Evolutionary conservation across 2,797 vertebrate species (phyloP), one percentile per base, ranked within the genome.

Genomic region (Corythornis leucogaster): DNA sequence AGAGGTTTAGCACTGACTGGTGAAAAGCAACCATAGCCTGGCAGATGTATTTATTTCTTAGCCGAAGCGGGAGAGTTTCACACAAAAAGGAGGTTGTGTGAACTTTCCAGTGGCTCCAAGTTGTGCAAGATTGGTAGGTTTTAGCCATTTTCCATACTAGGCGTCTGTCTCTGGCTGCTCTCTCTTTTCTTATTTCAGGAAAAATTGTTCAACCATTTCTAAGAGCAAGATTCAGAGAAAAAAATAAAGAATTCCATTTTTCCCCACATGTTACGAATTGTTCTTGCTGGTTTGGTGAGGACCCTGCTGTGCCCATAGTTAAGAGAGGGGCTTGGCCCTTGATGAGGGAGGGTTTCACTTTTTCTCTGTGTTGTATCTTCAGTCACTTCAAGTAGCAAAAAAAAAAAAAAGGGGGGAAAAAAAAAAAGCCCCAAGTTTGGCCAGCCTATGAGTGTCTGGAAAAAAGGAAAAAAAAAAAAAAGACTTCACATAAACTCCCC

Each of bases 291-390:
- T 96, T 45, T 70, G 91, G 45, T 95, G 70, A 81, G 80, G 26
- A 84, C 45, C 91, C 85, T 94, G 94, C 95, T 92, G 92, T 90
- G 92, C 74, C 83, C 42, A 0, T 54, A 46, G 74, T 87, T 59
- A 64, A 78, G 82, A 73, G 74, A 73, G 33, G 26, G 9, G 18
- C 64, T 90, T 85, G 92, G 87, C 51, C 4, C 53, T 79, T 26
- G 33, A 59, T 2, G 51, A 93, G 77, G 77, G 55, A 53, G 6
- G 3, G 16, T 84, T 86, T 5, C 5, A 53, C 70, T 81, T 91
- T 90, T 94, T 95, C 95, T 96, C 85, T 84, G 80, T 55, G 59
- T 31, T 92, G 28, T 64, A 59, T 87, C 77, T 87, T 84, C 82
- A 87, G 35, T 85, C 73, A 43, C 70, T 89, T 86, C 87, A 85